phyloP scores from a whole-genome alignment of 2,888 invertebrate species.

The Incurvaria masculella region DNA sequence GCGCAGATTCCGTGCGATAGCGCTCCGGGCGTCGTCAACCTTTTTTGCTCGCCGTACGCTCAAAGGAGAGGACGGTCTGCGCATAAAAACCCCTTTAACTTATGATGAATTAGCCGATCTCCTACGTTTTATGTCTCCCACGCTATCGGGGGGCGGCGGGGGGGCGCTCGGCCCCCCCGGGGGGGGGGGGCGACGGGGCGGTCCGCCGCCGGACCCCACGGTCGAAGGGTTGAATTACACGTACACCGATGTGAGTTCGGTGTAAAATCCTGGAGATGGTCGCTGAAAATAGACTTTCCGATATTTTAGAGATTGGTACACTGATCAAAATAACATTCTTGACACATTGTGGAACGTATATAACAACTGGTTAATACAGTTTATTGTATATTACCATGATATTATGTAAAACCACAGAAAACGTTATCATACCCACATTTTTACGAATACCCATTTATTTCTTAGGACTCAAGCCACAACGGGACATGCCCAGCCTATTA shows the following conservation, averaged over 20 bases:
- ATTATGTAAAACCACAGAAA: too few species aligned
- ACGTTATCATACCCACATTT: too few species aligned
- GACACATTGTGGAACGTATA: too few species aligned
- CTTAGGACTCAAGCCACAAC: too few species aligned
- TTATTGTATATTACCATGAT: too few species aligned
- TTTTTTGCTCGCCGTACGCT: slow-evolving; percentile 41
- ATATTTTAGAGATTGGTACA: too few species aligned
- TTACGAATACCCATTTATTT: too few species aligned
- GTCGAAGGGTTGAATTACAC: slow-evolving; percentile 17
- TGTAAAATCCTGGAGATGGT: too few species aligned
- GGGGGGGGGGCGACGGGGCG: not conserved
- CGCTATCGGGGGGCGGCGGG: slow-evolving; percentile 30
- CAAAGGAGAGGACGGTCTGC: slow-evolving; percentile 25
- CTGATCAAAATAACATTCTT: too few species aligned
- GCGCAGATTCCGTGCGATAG: slow-evolving; percentile 21
- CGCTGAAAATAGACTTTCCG: too few species aligned
- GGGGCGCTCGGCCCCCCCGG: not conserved
- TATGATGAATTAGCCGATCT: slow-evolving; percentile 59
- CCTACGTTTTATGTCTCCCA: slow-evolving; percentile 54
- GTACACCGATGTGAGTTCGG: slow-evolving; percentile 40
- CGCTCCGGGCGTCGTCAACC: slow-evolving; percentile 34
- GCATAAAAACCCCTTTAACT: slow-evolving; percentile 58
- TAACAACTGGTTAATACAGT: too few species aligned
- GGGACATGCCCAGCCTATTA: too few species aligned
- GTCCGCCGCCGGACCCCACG: slow-evolving; percentile 13